Evolutionary conservation across 1,140 invertebrate genomes (phyloP).

Genomic region (Thrips palmi): DNA sequence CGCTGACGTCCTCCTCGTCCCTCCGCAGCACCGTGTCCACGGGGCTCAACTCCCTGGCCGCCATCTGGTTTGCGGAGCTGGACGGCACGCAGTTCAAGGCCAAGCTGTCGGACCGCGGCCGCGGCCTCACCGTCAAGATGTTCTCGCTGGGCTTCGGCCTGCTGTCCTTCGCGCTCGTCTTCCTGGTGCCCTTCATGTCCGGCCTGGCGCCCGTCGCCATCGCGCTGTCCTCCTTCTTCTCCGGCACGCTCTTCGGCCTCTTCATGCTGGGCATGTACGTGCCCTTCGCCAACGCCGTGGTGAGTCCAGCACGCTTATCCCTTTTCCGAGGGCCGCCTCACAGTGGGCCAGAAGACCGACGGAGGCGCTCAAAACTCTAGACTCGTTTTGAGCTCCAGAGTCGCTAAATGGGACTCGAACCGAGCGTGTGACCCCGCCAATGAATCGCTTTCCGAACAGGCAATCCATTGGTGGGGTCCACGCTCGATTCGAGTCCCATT

Average conservation of each 20-base stretch:
- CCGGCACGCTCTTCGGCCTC: conserved; percentile 65
- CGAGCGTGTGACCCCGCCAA: no score
- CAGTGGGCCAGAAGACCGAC: no score
- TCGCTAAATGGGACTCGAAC: no score
- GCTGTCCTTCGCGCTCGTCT: conserved; percentile 18
- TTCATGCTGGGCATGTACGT: conserved; percentile 72
- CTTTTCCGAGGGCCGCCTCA: no score
- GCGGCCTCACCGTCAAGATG: conserved; percentile 43
- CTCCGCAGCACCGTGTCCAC: conserved; percentile 69
- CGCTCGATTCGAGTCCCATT: no score
- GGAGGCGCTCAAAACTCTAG: no score
- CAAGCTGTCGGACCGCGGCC: conserved; percentile 35
- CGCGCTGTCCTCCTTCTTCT: conserved; percentile 50
- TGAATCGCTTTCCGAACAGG: no score
- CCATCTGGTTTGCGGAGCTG: conserved; percentile 55
- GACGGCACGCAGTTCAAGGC: conserved; percentile 46
- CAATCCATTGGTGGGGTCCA: no score
- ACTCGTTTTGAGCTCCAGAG: no score
- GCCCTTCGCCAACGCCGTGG: conserved; percentile 52
- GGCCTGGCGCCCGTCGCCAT: conserved; percentile 33
- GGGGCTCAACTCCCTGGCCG: conserved; percentile 78
- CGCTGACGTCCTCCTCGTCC: no score
- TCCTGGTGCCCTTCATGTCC: conserved; percentile 19
- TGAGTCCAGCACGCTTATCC: no score
- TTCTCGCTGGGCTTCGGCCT: conserved; percentile 47